Evolutionary conservation across 2,113 vertebrate species (phyloP).

Genomic region (Microcebus tavaratra): DNA sequence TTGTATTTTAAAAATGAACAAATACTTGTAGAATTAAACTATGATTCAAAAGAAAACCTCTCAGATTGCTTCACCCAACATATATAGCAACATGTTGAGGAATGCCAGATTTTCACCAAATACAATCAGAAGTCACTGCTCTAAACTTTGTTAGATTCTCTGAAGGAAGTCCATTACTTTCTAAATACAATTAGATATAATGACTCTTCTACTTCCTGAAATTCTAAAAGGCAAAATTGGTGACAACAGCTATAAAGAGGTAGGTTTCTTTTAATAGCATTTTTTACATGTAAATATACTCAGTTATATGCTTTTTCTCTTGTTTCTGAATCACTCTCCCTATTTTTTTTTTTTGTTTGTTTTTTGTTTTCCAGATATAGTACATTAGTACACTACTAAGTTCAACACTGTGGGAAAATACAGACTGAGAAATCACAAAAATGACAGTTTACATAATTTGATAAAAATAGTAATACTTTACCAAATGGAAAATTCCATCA

Average conservation of each 20-base stretch:
- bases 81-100: background rate
- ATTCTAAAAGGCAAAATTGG: background rate
- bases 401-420: slow-evolving; percentile 45
- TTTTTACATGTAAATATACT: slow-evolving; percentile 11
- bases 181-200: slow-evolving; percentile 30
- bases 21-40: background rate
- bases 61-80: background rate
- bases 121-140: background rate
- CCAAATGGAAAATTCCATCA: slow-evolving; percentile 74
- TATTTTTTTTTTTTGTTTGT: background rate
- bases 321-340: background rate
- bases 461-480: slow-evolving; percentile 81
- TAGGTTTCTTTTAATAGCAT: background rate
- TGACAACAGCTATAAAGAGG: background rate
- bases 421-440: slow-evolving; percentile 49
- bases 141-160: background rate
- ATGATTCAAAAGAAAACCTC: slow-evolving; percentile 29
- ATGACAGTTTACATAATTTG: slow-evolving; percentile 38
- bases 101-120: slow-evolving; percentile 43
- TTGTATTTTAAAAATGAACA: slow-evolving; percentile 17
- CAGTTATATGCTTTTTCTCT: background rate
- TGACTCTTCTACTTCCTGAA: background rate
- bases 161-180: slow-evolving; percentile 17
- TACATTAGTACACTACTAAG: background rate
- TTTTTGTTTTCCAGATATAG: background rate